Evolutionary conservation across 2,888 invertebrate genomes (phyloP), one percentile per base, ranked within the genome.

Genomic region (Noctua pronuba): DNA sequence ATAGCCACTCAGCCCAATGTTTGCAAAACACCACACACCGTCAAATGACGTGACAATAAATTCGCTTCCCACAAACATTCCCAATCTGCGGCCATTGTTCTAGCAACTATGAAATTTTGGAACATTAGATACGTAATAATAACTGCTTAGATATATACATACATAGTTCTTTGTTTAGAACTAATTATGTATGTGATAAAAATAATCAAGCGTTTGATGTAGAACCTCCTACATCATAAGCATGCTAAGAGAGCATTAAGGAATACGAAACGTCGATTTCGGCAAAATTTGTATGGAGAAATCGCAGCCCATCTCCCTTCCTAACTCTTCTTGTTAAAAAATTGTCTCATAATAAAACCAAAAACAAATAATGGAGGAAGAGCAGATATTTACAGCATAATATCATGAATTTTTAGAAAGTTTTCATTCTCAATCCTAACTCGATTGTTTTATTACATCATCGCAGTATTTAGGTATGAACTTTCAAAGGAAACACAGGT

Each of bases 41-140:
- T 86, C 87, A 82, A 86, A 84, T 82, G 83, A 81, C 79, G 79
- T 85, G 86, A 89, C 88, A 88, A 88, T 91, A 89, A 89, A 89
- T 91, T 89, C 68, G 79, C 81, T 89, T 90, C 90, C 87, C 90
- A 89, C 88, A 91, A 89, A 84, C 88, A 89, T 88, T 87, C 77
- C 79, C 85, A 83, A 90, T 88, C 85, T 80, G 69, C 46, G 71
- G 66, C 88, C 73, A 91, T 92, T 92, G 91, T 92, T 91, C 86
- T 87, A 71, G 60, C 76, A 80, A 80, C 84, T 90, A 87, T 87
- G 79, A 88, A 81, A 90, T 88, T 91, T 90, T 78, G 84, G 87
- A 77, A 83, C 80, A 82, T 80, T 80, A 84, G 81, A 86, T 68
- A 85, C 66, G 75, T 77, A 83, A 74, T 83, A 83, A 77, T 80